Conservation (phyloP, 2,888 invertebrate genomes). For the Choristoneura rosaceana region DNA sequence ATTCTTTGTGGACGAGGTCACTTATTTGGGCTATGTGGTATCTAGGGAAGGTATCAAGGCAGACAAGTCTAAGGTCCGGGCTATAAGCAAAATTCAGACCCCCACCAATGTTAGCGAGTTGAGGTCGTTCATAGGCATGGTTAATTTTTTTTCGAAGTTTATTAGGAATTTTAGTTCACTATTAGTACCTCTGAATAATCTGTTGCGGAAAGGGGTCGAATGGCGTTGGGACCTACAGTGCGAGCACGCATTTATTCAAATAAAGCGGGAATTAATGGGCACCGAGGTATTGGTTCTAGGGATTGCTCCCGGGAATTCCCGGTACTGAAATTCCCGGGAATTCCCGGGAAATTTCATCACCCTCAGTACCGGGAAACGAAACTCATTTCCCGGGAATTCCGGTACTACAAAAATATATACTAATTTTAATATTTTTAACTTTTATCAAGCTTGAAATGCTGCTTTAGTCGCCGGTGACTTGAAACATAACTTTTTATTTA, state of each 20-base stretch:
- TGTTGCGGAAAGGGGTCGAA: not conserved
- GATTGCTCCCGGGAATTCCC: no score
- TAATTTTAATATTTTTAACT: no score
- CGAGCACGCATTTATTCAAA: not conserved
- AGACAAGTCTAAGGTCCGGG: slow-evolving; percentile 17
- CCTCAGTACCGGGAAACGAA: no score
- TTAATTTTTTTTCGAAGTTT: slow-evolving; percentile 26
- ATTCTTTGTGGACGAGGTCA: not conserved
- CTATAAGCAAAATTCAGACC: slow-evolving; percentile 8
- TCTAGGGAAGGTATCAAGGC: slow-evolving; percentile 10
- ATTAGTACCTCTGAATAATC: slow-evolving; percentile 17
- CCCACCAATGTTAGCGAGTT: slow-evolving; percentile 18
- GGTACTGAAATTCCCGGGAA: no score
- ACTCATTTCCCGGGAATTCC: no score
- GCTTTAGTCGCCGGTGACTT: no score
- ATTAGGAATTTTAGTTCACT: slow-evolving; percentile 2
- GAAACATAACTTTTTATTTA: no score
- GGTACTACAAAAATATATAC: no score
- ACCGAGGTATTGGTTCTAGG: no score
- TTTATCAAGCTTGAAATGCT: no score
- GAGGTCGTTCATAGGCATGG: slow-evolving; percentile 13
- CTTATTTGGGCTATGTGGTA: slow-evolving; percentile 8
- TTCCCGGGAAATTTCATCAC: no score
- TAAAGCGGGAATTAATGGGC: not conserved
- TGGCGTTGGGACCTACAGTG: not conserved